Base-by-base conservation (phyloP, 2,888 invertebrate species). In the Ennomos quercinarius region DNA sequence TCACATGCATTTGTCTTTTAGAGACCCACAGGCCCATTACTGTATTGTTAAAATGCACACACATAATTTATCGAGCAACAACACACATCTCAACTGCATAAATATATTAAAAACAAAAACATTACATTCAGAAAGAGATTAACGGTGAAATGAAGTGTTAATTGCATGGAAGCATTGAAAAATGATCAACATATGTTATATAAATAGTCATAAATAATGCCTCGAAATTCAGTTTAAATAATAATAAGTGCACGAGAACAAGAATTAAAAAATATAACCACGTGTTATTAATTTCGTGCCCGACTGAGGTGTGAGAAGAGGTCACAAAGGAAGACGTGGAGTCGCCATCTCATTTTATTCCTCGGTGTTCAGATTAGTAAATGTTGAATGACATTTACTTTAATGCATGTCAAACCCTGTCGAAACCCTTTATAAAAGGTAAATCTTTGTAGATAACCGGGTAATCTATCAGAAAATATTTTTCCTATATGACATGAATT, bases 131-230 rank as follows among this genome's bases (percentile, higher is more conserved):
- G 85, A 87, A 87, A 81, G 81, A 88, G 80, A 87, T 87, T 87
- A 89, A 87, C 86, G 80, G 75, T 80, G 83, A 87, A 90, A 91
- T 91, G 89, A 91, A 92, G 92, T 92, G 92, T 91, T 92, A 92
- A 92, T 92, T 89, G 88, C 88, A 82, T 88, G 83, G 88, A 88
- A 85, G 90, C 91, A 91, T 91, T 91, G 91, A 92, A 89, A 90
- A 91, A 92, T 91, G 90, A 88, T 90, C 89, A 89, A 87, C 91
- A 91, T 92, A 91, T 86, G 89, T 91, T 91, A 91, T 91, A 91
- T 91, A 91, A 92, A 91, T 91, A 92, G 86, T 88, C 85, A 91
- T 91, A 92, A 92, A 91, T 91, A 91, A 89, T 81, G 76, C 64
- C 81, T 87, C 86, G 86, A 88, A 89, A 89, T 90, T 89, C 89